Conservation (phyloP, 2,888 invertebrate genomes). For the Archaeoteleia sp. region DNA sequence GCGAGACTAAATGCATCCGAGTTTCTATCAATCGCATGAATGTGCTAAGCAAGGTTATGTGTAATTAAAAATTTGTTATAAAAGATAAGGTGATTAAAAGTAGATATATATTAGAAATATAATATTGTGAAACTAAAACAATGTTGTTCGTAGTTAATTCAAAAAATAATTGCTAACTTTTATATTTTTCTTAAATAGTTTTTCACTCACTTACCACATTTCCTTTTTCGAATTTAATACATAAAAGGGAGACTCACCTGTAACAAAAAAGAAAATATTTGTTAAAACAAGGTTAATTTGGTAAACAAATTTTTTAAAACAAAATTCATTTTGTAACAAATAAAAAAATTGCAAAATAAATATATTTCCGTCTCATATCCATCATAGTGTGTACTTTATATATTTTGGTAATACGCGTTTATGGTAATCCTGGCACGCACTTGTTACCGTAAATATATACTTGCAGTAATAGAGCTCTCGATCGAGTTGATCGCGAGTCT, state of each 20-base stretch:
- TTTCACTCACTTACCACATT: slow-evolving; percentile 26
- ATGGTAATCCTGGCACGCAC: not conserved
- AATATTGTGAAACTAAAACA: too few relatives aligned
- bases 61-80: too few relatives aligned
- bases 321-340: too few relatives aligned
- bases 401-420: not conserved
- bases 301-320: too few relatives aligned
- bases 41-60: slow-evolving; percentile 29
- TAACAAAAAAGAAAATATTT: slow-evolving; percentile 23
- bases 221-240: slow-evolving; percentile 4
- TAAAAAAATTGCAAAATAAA: too few relatives aligned
- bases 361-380: too few relatives aligned
- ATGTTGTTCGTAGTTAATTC: too few relatives aligned
- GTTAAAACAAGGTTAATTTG: too few relatives aligned
- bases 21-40: slow-evolving; percentile 23
- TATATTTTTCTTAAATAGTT: too few relatives aligned
- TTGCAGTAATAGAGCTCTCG: slow-evolving; percentile 6
- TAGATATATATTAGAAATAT: too few relatives aligned
- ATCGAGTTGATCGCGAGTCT: slow-evolving; percentile 43
- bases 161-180: slow-evolving; percentile 29
- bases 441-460: slow-evolving; percentile 9
- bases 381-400: too few relatives aligned
- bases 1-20: slow-evolving; percentile 20
- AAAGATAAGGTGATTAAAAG: too few relatives aligned
- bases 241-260: slow-evolving; percentile 31